Percentiles rank a stretch among this genome's conserved stretches.
phyloP scores from a whole-genome alignment of 2,113 vertebrate genomes.

The Labrus mixtus region DNA sequence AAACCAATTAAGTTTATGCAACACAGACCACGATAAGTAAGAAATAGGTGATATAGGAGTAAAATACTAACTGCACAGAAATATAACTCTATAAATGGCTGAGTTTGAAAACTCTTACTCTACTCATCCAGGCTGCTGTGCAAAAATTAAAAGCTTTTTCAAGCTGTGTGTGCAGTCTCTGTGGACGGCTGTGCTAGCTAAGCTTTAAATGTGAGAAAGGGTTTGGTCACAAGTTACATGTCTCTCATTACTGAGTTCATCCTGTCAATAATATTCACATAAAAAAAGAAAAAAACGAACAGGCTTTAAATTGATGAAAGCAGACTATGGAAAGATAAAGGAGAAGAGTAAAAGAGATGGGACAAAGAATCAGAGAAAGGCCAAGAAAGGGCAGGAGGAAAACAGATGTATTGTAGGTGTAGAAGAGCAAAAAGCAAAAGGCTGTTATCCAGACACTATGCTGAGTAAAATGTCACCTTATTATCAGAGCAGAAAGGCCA shows the following conservation, averaged over 20 bases:
- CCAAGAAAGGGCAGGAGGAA: conserved; percentile 29
- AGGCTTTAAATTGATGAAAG: conserved; percentile 35
- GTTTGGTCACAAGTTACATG: conserved; percentile 17
- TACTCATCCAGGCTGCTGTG: neutral
- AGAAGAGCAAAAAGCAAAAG: conserved; percentile 42
- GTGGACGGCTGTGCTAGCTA: neutral
- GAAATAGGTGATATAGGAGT: neutral
- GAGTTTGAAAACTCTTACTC: neutral
- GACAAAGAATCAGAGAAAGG: conserved; percentile 19
- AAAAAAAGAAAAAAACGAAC: conserved; percentile 23
- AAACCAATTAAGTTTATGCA: neutral
- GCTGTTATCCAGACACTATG: conserved; percentile 58
- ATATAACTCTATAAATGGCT: neutral
- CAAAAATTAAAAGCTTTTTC: too few species aligned
- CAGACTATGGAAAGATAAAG: conserved; percentile 19
- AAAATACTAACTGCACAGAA: neutral
- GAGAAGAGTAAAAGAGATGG: neutral
- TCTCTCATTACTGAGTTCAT: conserved; percentile 41
- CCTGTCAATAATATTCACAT: conserved; percentile 24
- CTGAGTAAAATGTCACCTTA: conserved; percentile 73
- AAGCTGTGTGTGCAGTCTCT: neutral
- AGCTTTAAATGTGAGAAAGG: neutral
- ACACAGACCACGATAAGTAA: neutral
- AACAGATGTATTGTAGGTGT: conserved; percentile 32
- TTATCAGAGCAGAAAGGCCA: conserved; percentile 65